phyloP scores from a whole-genome alignment of 1,140 invertebrate genomes.

The Drosophila aff. region DNA sequence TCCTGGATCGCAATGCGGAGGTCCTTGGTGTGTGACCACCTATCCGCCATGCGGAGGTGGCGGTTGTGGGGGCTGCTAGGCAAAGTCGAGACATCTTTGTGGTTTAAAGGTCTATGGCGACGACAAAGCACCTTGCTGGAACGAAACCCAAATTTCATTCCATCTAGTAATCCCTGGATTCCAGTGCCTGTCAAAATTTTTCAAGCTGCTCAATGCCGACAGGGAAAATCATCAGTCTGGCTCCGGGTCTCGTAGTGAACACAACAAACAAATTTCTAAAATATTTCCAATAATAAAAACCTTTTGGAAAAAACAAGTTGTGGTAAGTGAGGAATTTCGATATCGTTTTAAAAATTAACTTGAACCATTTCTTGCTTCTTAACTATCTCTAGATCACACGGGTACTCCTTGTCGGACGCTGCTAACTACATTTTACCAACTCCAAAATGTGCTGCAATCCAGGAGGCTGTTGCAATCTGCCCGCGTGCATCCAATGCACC shows the following conservation, averaged over 20 bases:
- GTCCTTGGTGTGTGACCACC: slow-evolving; percentile 16
- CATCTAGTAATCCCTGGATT: slow-evolving; percentile 12
- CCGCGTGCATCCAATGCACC: slow-evolving; percentile 58
- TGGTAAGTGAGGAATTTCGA: slow-evolving; percentile 13
- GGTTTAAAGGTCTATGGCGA: neutral
- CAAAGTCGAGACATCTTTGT: neutral
- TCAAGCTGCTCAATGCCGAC: neutral
- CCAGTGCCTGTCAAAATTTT: neutral
- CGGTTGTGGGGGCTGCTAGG: slow-evolving; percentile 20
- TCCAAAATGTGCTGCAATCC: slow-evolving; percentile 64
- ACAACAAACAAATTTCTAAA: slow-evolving; percentile 37
- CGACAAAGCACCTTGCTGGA: slow-evolving; percentile 1
- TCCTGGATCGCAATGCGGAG: slow-evolving; percentile 29
- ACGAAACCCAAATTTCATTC: neutral
- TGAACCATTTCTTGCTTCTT: no score
- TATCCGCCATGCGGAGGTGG: neutral
- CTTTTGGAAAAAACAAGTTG: slow-evolving; percentile 27
- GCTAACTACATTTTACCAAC: slow-evolving; percentile 1
- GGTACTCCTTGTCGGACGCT: slow-evolving; percentile 6
- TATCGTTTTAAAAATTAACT: no score
- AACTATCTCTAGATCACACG: neutral
- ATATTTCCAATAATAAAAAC: slow-evolving; percentile 20
- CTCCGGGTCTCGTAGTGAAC: slow-evolving; percentile 31
- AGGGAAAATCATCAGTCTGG: slow-evolving; percentile 15
- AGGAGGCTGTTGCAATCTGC: slow-evolving; percentile 60